Evolutionary conservation across 2,888 invertebrate genomes (phyloP), one percentile per base, ranked within the genome.

Genomic region (Ophion costatus): DNA sequence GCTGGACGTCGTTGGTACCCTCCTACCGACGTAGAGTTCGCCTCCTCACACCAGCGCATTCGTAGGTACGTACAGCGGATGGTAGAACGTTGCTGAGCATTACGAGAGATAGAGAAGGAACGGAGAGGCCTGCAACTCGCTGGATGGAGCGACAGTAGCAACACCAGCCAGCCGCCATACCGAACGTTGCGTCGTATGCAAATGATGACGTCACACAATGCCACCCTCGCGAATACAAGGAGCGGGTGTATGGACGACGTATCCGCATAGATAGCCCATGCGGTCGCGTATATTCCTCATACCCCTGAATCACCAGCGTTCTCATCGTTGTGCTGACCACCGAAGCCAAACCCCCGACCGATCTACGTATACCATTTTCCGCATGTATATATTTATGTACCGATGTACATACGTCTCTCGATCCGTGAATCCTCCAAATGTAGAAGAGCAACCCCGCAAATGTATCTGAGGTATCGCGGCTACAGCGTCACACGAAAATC

Each of bases 141-240:
- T 87, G 80, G 89, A 89, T 84, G 87, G 88, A 87, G 88, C 87
- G 88, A 90, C 89, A 90, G 89, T 88, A 89, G 91, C 87, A 88
- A 89, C 89, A 89, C 89, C 87, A 71, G 73, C 80, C 80, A 71
- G 70, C 61, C 75, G 64, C 79, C 78, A 51, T 77, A 85, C 81
- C 82, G 56, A 79, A 82, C 87, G 89, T 86, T 91, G 90, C 91
- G 91, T 92, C 91, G 91, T 92, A 93, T 93, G 93, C 92, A 93
- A 93, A 93, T 93, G 91, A 92, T 93, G 92, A 92, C 93, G 93
- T 93, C 92, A 93, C 90, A 92, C 91, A 92, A 92, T 92, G 88
- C 92, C 89, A 90, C 90, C 90, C 90, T 90, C 90, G 86, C 76
- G 74, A 81, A 79, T 85, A 90, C 89, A 89, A 89, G 88, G 89